Evolutionary conservation across 2,797 vertebrate species (phyloP).

Genomic region (Leucoraja ocellata): DNA sequence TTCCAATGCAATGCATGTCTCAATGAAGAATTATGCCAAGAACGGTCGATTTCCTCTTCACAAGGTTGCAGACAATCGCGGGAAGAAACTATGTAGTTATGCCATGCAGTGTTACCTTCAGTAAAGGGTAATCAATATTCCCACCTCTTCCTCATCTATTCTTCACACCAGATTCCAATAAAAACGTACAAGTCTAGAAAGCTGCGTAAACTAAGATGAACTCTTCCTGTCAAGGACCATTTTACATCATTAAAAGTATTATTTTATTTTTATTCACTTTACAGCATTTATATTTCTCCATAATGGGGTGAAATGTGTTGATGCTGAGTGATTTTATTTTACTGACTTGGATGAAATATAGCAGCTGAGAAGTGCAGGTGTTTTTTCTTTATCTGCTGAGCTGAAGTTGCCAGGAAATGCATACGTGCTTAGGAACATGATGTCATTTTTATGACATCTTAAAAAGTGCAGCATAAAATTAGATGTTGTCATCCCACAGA

Average conservation of each 20-base stretch:
- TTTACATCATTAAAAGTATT: not conserved
- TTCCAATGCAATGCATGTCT: not conserved
- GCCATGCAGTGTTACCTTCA: not conserved
- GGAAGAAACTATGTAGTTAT: not conserved
- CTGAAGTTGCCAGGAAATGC: not conserved
- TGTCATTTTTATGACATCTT: not conserved
- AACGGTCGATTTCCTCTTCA: not conserved
- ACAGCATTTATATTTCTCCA: not conserved
- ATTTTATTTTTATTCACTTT: not conserved
- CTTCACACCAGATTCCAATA: not conserved
- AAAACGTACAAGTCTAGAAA: not conserved
- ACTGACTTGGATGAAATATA: not conserved
- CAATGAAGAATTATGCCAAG: too few relatives aligned
- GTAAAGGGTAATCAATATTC: not conserved
- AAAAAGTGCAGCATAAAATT: constrained; percentile 28
- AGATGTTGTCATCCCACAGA: not conserved
- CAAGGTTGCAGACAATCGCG: not conserved
- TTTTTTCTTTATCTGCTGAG: not conserved
- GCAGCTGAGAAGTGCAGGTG: not conserved
- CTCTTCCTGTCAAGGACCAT: not conserved
- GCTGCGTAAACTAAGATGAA: not conserved
- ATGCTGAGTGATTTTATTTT: not conserved
- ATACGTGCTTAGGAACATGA: not conserved
- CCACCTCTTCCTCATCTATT: not conserved
- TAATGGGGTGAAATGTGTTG: not conserved